Evolutionary conservation across 2,113 vertebrate genomes (phyloP).

Genomic region (Sinocyclocheilus grahami): DNA sequence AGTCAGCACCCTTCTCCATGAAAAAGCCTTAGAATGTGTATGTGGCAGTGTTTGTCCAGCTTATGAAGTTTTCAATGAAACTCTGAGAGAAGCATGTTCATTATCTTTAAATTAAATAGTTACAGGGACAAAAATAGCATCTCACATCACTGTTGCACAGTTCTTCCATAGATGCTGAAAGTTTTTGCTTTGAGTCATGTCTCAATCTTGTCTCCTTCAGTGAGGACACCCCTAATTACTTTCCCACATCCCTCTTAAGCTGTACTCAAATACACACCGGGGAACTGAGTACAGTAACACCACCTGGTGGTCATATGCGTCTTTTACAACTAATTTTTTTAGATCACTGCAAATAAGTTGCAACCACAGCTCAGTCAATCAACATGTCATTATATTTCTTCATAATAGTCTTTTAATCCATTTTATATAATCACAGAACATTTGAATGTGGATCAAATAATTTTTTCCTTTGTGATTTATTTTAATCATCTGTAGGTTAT

Average conservation of each 20-base stretch:
- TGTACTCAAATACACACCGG: neutral
- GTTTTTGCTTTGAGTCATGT: neutral
- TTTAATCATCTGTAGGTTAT: neutral
- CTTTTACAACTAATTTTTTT: neutral
- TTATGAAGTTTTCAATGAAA: neutral
- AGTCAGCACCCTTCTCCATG: neutral
- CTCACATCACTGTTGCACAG: neutral
- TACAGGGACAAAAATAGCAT: neutral
- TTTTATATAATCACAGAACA: neutral
- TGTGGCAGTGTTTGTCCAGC: neutral
- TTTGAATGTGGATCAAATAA: neutral
- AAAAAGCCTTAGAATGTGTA: neutral
- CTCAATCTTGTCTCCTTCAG: neutral
- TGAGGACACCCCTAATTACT: neutral
- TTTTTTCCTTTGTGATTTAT: neutral
- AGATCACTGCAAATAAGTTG: neutral
- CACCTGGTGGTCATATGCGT: neutral
- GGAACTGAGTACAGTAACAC: too few relatives aligned
- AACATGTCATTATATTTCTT: neutral
- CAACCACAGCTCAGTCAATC: too few relatives aligned
- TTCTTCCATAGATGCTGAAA: neutral
- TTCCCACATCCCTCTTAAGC: neutral
- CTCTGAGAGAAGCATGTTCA: neutral
- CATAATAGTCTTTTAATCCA: neutral
- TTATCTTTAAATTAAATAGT: neutral